Evolutionary conservation across 2,888 invertebrate genomes (phyloP), one percentile per base, ranked within the genome.

Genomic region (Macaria liturata): DNA sequence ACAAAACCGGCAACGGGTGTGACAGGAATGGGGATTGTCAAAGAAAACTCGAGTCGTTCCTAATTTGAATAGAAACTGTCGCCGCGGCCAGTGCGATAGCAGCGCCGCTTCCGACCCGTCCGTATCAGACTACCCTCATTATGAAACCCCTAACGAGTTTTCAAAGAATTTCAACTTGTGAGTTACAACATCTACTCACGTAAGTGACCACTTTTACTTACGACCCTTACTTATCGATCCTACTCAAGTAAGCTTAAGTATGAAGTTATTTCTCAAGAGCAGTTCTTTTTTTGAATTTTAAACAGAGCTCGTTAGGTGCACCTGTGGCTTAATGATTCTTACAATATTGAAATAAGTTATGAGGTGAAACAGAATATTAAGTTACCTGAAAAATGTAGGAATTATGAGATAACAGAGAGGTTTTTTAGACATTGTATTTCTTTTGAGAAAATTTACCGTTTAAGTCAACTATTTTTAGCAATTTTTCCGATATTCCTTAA

Each of bases 31-130:
- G 31, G 30, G 39, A 37, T 47, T 58, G 9, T 31, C 64, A 46
- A 59, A 69, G 65, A 55, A 66, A 58, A 70, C 67, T 71, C 49
- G 69, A 70, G 68, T 68, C 64, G 76, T 67, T 68, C 75, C 77
- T 84, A 83, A 86, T 86, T 86, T 86, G 84, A 86, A 86, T 86
- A 84, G 84, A 84, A 85, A 86, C 78, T 81, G 86, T 85, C 85
- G 81, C 72, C 54, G 54, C 74, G 75, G 69, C 70, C 71, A 70
- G 70, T 45, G 74, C 81, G 81, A 81, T 83, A 82, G 81, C 76
- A 67, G 73, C 72, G 69, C 66, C 77, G 77, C 77, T 85, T 85
- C 84, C 85, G 82, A 76, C 78, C 74, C 80, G 78, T 77, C 75
- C 74, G 74, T 78, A 78, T 75, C 81, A 72, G 74, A 70, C 77